A percentile compares a stretch with the other conserved stretches of the same genome.
Evolutionary conservation across 2,888 invertebrate genomes (phyloP).

Genomic region (Lissonota sp.): DNA sequence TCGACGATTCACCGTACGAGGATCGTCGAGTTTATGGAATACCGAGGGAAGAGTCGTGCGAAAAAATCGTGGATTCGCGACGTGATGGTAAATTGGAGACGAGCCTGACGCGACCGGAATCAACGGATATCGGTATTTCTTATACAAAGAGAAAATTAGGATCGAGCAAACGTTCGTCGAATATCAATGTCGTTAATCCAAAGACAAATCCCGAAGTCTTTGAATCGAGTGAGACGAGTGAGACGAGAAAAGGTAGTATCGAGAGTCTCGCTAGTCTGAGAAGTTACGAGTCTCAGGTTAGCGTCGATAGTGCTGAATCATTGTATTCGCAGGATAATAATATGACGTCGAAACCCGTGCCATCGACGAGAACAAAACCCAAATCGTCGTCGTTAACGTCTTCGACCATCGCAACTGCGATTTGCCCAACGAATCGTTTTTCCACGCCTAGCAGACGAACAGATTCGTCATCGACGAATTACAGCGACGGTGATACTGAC

Average conservation of each 20-base stretch:
- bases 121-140: conserved; percentile 77
- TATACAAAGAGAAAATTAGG: conserved; percentile 81
- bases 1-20: conserved; percentile 33
- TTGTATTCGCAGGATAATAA: conserved; percentile 78
- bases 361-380: conserved; percentile 79
- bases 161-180: conserved; percentile 78
- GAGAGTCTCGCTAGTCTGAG: conserved; percentile 85
- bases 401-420: conserved; percentile 69
- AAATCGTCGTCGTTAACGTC: conserved; percentile 71
- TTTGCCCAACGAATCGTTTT: conserved; percentile 73
- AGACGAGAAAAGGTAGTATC: conserved; percentile 85
- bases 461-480: conserved; percentile 81
- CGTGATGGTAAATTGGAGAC: conserved; percentile 65
- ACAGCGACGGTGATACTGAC: conserved; percentile 84
- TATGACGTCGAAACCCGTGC: conserved; percentile 77
- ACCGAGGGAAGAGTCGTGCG: conserved; percentile 11
- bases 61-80: neutral
- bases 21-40: conserved; percentile 26
- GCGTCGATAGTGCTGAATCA: conserved; percentile 83
- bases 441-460: conserved; percentile 78
- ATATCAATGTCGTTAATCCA: conserved; percentile 63
- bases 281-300: conserved; percentile 84
- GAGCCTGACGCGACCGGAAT: conserved; percentile 78
- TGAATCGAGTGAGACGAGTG: conserved; percentile 77
- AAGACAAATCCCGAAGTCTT: conserved; percentile 70